A percentile compares a stretch with the other conserved stretches of the same genome.
These are phyloP conservation scores for Phenacoccus solenopsis DNA, from an alignment of 1,140 invertebrate genomes.

Conservation along the genomic window DNA sequence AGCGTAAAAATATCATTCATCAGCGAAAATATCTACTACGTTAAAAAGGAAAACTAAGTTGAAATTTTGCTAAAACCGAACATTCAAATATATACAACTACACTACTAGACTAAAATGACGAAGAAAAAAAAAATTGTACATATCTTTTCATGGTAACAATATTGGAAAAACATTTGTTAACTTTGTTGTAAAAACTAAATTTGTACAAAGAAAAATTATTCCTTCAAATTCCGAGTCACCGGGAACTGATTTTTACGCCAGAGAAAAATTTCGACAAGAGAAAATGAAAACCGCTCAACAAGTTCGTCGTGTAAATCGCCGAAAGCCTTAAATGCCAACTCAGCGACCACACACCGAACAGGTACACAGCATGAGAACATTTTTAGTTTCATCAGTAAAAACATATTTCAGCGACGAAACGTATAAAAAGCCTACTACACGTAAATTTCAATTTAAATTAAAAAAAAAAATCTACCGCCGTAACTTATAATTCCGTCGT, in stretches of 20 bases:
- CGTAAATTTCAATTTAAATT: too few relatives aligned
- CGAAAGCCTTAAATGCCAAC: too few relatives aligned
- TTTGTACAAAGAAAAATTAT: background rate
- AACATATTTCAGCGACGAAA: too few relatives aligned
- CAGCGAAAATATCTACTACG: too few relatives aligned
- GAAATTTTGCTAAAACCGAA: background rate
- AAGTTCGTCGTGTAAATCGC: too few relatives aligned
- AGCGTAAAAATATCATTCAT: too few relatives aligned
- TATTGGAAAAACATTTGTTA: constrained; percentile 4
- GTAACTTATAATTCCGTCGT: background rate
- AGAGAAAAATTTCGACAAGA: background rate
- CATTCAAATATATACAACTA: background rate
- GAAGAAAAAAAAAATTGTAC: background rate
- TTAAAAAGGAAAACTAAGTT: background rate
- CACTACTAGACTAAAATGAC: background rate
- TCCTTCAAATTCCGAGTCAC: background rate
- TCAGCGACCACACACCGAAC: too few relatives aligned
- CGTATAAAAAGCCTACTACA: too few relatives aligned
- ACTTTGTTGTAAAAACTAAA: background rate
- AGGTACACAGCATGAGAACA: too few relatives aligned
- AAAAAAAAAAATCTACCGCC: too few relatives aligned
- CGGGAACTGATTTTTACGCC: background rate
- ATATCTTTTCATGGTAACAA: constrained; percentile 11
- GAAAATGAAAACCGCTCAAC: background rate
- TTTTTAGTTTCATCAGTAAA: too few relatives aligned